Evolutionary conservation across 2,888 invertebrate genomes (phyloP), one percentile per base, ranked within the genome.

Genomic region (Hydropsyche betteni): DNA sequence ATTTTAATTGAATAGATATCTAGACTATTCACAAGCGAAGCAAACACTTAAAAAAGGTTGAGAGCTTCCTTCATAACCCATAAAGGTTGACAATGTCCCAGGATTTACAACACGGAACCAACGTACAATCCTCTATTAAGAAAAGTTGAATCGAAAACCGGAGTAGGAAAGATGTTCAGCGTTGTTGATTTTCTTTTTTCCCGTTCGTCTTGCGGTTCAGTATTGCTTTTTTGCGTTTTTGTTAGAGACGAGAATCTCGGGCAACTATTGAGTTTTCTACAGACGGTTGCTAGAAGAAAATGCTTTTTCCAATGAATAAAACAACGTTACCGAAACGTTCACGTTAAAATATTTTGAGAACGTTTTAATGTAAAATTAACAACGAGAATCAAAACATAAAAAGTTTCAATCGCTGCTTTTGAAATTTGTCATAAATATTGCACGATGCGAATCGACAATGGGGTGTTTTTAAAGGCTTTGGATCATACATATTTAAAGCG

Each of bases 41-140:
- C 44, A 44, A 44, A 8, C 44, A 8, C 6, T 44, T 44, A 10
- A 44, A 10, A 44, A 44, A 44, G 6, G 44, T 24, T 24, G 44
- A 44, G 44, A 10, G 44, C 44, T 44, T 4, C 16, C 58, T 24
- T 4, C 8, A 58, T 58, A 58, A 58, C 16, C 24, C 24, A 24
- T 14, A 24, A 24, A 16, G 58, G n/a, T 58, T 58, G 58, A 58
- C 58, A 58, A 58, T 24, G 24, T 58, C 24, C 58, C 58, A 58
- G 24, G 4, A 1, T 58, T 4, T 8, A 58, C 58, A 16, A 58
- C 8, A 58, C 58, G 16, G 16, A 58, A 58, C 16, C 58, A 24
- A 58, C 58, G 58, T 58, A 24, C 4, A 24, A 8, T 16, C 16
- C 44, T 24, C 16, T 24, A 16, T 16, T 58, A 16, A 16, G 24